Base-by-base conservation (phyloP, 2,797 vertebrate species). In the Macroramphosus scolopax region DNA sequence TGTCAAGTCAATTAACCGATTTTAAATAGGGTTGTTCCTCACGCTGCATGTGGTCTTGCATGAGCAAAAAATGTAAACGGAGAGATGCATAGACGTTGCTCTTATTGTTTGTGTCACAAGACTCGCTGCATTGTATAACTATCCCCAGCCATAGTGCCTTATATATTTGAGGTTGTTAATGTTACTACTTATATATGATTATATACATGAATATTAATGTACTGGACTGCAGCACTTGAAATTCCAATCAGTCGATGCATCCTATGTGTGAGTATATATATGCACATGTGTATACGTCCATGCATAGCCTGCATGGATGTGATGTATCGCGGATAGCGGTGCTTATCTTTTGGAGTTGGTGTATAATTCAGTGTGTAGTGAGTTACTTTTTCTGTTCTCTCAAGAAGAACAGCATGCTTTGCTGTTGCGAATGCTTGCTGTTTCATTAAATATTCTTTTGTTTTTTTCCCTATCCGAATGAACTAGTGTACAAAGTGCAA, bases 71-170 rank as follows among this genome's bases (percentile, higher is more conserved):
- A n/a, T 85, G 83, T 88, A 82, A 84, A 84, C 74, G 51, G 86
- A 84, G 83, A 87, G 83, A 94, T 89, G 91, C 92, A 90, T 94
- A 91, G 91, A 93, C 92, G 91, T 93, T 92, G 93, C 94, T 95
- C 92, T 93, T 92, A 90, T 90, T 92, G 93, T 97, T 84, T 82
- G 88, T 85, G 92, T 96, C 92, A 90, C 89, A 88, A 96, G 94
- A 94, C 91, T 94, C 90, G 92, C 94, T 95, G 94, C 95, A 94
- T 97, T 92, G 93, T 96, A 86, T 93, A 93, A 93, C 89, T 85
- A 93, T 97, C 95, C 87, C 93, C 92, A 97, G 93, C 96, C 95
- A 95, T 97, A 98, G 97, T 99, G 97, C 97, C 97, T 99, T 99
- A 98, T 95, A 95, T 97, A 98, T 97, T 93, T 91, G 93, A 96